Conservation (phyloP, 2,888 invertebrate species). For the Ceriagrion tenellum region DNA sequence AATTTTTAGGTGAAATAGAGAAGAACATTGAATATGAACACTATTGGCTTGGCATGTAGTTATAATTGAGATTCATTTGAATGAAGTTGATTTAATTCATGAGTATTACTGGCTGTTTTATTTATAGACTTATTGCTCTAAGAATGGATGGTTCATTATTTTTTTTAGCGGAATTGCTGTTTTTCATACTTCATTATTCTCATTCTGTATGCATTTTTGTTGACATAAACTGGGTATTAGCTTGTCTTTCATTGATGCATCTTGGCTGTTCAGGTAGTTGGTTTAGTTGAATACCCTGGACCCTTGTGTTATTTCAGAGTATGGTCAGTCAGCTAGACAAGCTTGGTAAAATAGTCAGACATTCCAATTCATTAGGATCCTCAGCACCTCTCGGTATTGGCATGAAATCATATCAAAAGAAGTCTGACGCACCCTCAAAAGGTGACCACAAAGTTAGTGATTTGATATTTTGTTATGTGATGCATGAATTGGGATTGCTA, state of each 20-base stretch:
- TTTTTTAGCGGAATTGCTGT: too few relatives aligned
- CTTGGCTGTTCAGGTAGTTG: background rate
- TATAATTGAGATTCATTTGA: too few relatives aligned
- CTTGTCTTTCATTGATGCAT: background rate
- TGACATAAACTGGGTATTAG: background rate
- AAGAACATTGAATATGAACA: too few relatives aligned
- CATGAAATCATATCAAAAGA: constrained; percentile 58
- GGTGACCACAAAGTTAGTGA: background rate
- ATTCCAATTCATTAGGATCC: constrained; percentile 44
- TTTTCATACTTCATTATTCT: too few relatives aligned
- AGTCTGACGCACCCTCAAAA: constrained; percentile 11
- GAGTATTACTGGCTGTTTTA: too few relatives aligned
- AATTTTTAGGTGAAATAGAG: too few relatives aligned
- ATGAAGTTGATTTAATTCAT: too few relatives aligned
- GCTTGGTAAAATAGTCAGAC: constrained; percentile 45
- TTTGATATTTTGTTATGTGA: background rate
- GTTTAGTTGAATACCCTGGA: background rate
- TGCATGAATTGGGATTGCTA: background rate
- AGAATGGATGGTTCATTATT: too few relatives aligned
- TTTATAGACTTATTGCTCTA: too few relatives aligned
- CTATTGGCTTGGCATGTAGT: too few relatives aligned
- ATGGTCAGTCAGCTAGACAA: constrained; percentile 33
- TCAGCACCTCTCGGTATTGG: constrained; percentile 34
- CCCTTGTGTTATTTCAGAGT: constrained; percentile 39
- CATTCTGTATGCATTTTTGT: background rate